A percentile compares a stretch with the other conserved stretches of the same genome.
Evolutionary conservation across 2,797 vertebrate genomes (phyloP).

Genomic region (Limnodromus scolopaceus): DNA sequence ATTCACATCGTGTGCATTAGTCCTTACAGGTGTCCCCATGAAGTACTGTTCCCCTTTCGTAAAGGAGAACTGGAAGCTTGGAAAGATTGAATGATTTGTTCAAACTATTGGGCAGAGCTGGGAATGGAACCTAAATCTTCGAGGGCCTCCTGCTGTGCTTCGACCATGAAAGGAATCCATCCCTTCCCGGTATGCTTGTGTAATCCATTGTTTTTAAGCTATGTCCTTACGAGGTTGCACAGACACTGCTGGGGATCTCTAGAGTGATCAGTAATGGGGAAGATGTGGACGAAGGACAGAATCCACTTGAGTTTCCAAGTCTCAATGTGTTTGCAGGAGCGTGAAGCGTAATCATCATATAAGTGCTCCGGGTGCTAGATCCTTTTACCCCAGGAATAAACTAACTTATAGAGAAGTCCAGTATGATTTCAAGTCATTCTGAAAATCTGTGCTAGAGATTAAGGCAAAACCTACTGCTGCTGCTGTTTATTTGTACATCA

Average conservation of each 20-base stretch:
- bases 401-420: not conserved
- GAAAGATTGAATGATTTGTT: constrained; percentile 13
- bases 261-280: not conserved
- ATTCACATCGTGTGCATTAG: not conserved
- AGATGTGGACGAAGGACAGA: not conserved
- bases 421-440: not conserved
- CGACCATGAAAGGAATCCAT: constrained; percentile 6
- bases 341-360: not conserved
- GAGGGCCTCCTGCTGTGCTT: not conserved
- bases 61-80: not conserved
- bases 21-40: not conserved
- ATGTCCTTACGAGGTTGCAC: not conserved
- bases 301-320: not conserved
- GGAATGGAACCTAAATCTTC: constrained; percentile 8
- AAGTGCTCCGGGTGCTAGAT: not conserved
- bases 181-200: not conserved
- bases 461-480: not conserved
- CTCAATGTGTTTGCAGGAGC: not conserved
- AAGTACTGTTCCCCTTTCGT: not conserved
- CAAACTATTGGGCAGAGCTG: not conserved
- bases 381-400: not conserved
- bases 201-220: constrained; percentile 24
- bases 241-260: not conserved
- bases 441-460: not conserved
- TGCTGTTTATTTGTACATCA: not conserved